Percentiles rank a stretch among this genome's conserved stretches.
These are phyloP conservation scores for Rhombomys opimus DNA, from an alignment of 2,113 vertebrate genomes.

Conservation along the genomic window DNA sequence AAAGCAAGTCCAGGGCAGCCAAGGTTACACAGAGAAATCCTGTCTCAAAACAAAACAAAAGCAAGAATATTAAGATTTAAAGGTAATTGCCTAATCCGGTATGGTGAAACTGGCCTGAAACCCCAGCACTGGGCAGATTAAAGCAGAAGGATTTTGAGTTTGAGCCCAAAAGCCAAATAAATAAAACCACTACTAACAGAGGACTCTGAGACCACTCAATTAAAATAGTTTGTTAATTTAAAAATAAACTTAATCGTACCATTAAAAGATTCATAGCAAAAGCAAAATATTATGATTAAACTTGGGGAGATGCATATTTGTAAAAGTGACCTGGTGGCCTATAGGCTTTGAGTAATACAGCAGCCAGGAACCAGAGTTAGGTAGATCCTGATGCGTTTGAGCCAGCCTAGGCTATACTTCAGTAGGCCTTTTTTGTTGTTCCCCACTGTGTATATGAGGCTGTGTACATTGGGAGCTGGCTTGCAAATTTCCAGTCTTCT, in stretches of 20 bases:
- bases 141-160: neutral
- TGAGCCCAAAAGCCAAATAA: neutral
- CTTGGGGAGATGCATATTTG: neutral
- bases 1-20: neutral
- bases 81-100: neutral
- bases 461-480: neutral
- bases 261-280: neutral
- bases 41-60: neutral
- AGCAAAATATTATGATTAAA: neutral
- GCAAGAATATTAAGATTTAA: neutral
- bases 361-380: neutral
- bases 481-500: neutral
- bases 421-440: too few species aligned
- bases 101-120: neutral
- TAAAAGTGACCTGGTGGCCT: neutral
- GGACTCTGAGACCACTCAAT: neutral
- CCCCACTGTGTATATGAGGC: neutral
- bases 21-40: neutral
- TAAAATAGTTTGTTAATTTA: neutral
- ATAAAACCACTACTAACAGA: neutral
- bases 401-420: neutral
- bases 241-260: neutral
- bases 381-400: neutral
- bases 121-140: neutral
- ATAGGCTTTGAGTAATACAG: neutral